Evolutionary conservation across 2,888 invertebrate genomes (phyloP).

Genomic region (Strigamia maritima): DNA sequence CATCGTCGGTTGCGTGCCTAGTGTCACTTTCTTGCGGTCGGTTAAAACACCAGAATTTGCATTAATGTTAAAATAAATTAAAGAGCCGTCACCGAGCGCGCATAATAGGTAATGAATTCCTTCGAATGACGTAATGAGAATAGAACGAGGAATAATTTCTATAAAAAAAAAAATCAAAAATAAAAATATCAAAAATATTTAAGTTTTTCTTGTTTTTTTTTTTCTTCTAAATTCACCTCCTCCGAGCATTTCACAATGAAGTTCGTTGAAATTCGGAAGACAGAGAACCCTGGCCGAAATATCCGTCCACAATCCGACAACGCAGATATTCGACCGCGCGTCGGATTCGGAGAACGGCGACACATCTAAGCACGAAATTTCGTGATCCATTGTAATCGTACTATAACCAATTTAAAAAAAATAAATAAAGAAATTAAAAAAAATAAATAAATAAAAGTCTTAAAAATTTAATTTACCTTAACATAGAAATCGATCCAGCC

Average conservation of each 20-base stretch:
- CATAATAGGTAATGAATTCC: slow-evolving; percentile 82
- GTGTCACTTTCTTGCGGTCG: slow-evolving; percentile 90
- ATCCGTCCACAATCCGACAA: slow-evolving; percentile 96
- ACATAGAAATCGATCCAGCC: slow-evolving; percentile 62
- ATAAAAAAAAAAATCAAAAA: slow-evolving; percentile 44
- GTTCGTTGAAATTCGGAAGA: slow-evolving; percentile 73
- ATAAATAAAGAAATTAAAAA: neutral
- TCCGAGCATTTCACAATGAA: slow-evolving; percentile 81
- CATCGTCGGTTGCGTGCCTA: slow-evolving; percentile 96
- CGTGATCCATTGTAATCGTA: slow-evolving; percentile 71
- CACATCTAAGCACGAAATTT: slow-evolving; percentile 93
- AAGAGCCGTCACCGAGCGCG: slow-evolving; percentile 94
- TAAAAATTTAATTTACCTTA: too few relatives aligned
- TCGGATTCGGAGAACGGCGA: slow-evolving; percentile 62
- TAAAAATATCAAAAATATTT: neutral
- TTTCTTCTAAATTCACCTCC: too few relatives aligned
- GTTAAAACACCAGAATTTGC: slow-evolving; percentile 68
- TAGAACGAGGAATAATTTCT: slow-evolving; percentile 96
- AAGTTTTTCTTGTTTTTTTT: too few relatives aligned
- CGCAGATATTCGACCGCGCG: slow-evolving; percentile 69
- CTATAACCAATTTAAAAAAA: slow-evolving; percentile 44
- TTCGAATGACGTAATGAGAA: slow-evolving; percentile 91
- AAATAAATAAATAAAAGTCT: slow-evolving; percentile 44
- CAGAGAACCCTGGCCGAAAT: slow-evolving; percentile 84
- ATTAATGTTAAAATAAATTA: slow-evolving; percentile 91